Conservation (phyloP, 2,113 vertebrate species). For the Crotalus horridus region DNA sequence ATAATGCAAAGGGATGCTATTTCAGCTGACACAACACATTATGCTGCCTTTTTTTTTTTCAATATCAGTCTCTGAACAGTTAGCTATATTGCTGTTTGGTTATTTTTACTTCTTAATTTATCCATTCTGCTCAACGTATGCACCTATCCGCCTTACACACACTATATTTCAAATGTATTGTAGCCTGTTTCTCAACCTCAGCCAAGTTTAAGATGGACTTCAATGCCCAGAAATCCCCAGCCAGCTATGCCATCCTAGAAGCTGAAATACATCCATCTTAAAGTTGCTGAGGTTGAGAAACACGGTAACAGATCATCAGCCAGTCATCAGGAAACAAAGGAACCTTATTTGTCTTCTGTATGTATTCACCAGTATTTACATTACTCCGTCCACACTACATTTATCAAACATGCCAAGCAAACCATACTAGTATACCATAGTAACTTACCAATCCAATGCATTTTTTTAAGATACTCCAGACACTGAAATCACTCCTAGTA, state of each 20-base stretch:
- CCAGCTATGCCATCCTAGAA: background rate
- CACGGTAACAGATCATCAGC: background rate
- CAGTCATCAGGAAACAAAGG: background rate
- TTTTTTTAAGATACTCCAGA: conserved; percentile 96
- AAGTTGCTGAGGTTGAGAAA: too few species aligned
- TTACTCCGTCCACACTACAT: background rate
- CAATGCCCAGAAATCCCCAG: background rate
- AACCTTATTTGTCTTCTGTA: background rate
- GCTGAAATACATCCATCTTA: background rate
- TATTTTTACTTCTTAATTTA: background rate
- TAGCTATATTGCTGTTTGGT: background rate
- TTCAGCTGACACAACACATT: background rate
- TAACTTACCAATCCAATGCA: conserved; percentile 93
- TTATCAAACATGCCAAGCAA: background rate
- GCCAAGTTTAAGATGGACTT: background rate
- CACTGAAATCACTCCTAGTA: conserved; percentile 86
- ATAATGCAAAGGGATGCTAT: background rate
- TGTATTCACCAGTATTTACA: background rate
- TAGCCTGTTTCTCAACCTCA: background rate
- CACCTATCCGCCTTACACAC: background rate
- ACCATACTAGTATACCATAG: background rate
- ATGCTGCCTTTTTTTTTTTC: background rate
- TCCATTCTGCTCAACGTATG: background rate
- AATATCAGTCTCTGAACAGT: background rate
- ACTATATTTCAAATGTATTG: background rate